Percentiles rank a stretch among this genome's conserved stretches.
phyloP scores from a whole-genome alignment of 2,797 vertebrate species.

The Chrysocyon brachyurus region DNA sequence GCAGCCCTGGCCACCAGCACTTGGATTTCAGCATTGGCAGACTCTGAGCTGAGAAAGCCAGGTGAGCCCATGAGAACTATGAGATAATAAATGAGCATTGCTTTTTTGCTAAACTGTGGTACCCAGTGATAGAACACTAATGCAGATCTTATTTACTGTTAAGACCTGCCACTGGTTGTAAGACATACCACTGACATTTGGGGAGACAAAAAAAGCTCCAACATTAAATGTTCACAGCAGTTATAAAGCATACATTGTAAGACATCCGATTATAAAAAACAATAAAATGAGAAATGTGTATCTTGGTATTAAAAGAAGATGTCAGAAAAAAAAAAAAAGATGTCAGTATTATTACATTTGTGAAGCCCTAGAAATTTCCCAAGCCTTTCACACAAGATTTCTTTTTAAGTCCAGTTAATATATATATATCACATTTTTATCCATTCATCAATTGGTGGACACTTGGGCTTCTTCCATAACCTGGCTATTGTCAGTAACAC shows the following conservation, averaged over 20 bases:
- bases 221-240: background rate
- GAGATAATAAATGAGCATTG: background rate
- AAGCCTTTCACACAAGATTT: background rate
- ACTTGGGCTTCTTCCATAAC: background rate
- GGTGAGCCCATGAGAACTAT: background rate
- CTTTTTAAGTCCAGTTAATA: background rate
- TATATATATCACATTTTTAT: background rate
- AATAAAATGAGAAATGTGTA: background rate
- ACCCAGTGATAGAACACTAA: background rate
- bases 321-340: too few relatives aligned
- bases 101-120: background rate
- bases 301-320: constrained; percentile 17
- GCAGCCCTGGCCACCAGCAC: background rate
- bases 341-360: background rate
- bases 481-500: background rate
- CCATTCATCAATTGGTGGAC: background rate
- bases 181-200: background rate
- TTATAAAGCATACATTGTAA: background rate
- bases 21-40: background rate
- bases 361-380: background rate
- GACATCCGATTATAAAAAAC: background rate
- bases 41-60: background rate
- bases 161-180: background rate
- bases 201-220: background rate
- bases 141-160: background rate